Evolutionary conservation across 2,888 invertebrate genomes (phyloP), one percentile per base, ranked within the genome.

Genomic region (Drosophila emarginata): DNA sequence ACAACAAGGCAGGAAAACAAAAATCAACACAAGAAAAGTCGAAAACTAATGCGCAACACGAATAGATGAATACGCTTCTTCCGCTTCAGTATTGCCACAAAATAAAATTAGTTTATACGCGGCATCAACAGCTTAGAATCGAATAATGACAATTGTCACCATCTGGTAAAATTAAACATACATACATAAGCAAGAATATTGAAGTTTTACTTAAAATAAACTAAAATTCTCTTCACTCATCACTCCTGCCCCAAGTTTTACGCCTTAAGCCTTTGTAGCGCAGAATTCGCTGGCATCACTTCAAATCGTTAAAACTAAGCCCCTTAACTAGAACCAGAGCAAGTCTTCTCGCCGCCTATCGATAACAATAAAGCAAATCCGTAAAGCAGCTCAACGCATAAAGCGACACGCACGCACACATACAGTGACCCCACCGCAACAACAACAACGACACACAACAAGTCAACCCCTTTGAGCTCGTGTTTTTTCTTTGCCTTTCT

Each of bases 371-470:
- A 60, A 60, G 26, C n/a, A 61, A 71, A 72, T 61, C 61, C 61
- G 28, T 61, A 76, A 78, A 81, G 70, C 70, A 76, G 62, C 39
- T 61, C 36, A 66, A 52, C 39, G 53, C 21, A 59, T 60, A 68
- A 59, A 61, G 53, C 66, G 53, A 67, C 87, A 86, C 87, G 87
- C 73, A 80, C 84, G 2, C 32, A 9, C 32, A 32, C 26, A 5
- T 5, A 26, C 61, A 65, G 4, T 9, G 40, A 40, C 15, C 7
- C 14, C 14, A 45, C 9, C 15, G 21, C 18, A 18, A 12, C 45
- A 18, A 40, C 37, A 40, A 58, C 21, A 32, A 32, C 9, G 2
- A 28, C 23, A 14, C n/a, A 52, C n/a, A 52, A 26, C 12, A 12
- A n/a, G 12, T 23, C 52, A 53, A 28, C 62, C 61, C 67, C 36